Evolutionary conservation across 2,797 vertebrate genomes (phyloP).

Genomic region (Tapera naevia): DNA sequence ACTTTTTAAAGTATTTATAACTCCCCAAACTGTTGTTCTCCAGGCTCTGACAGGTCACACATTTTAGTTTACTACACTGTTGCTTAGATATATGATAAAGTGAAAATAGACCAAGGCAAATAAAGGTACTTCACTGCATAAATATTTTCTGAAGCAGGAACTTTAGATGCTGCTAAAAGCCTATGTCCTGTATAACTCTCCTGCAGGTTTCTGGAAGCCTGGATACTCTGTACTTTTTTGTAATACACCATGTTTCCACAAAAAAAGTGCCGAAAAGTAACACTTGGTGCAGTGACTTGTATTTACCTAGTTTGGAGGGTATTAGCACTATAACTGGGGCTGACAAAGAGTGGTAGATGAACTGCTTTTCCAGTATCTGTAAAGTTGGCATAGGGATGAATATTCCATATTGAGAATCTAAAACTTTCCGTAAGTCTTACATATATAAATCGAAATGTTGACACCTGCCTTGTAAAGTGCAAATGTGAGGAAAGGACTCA

Average conservation of each 20-base stretch:
- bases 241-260: background rate
- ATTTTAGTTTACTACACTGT: background rate
- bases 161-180: background rate
- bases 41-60: background rate
- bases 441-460: constrained; percentile 44
- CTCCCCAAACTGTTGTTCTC: background rate
- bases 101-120: background rate
- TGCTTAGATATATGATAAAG: background rate
- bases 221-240: background rate
- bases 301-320: background rate
- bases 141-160: constrained; percentile 1
- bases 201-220: background rate
- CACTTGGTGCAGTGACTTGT: background rate
- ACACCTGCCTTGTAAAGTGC: constrained; percentile 61
- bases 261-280: background rate
- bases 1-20: too few relatives aligned
- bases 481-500: constrained; percentile 38
- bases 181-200: background rate
- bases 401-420: constrained; percentile 44
- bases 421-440: constrained; percentile 44
- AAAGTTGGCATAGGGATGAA: constrained; percentile 2
- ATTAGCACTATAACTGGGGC: background rate
- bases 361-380: constrained; percentile 37
- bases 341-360: background rate
- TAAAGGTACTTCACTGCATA: background rate